Percentiles rank a stretch among this genome's conserved stretches.
Conservation (phyloP, 2,113 vertebrate species). For the Ailuropoda melanoleuca region DNA sequence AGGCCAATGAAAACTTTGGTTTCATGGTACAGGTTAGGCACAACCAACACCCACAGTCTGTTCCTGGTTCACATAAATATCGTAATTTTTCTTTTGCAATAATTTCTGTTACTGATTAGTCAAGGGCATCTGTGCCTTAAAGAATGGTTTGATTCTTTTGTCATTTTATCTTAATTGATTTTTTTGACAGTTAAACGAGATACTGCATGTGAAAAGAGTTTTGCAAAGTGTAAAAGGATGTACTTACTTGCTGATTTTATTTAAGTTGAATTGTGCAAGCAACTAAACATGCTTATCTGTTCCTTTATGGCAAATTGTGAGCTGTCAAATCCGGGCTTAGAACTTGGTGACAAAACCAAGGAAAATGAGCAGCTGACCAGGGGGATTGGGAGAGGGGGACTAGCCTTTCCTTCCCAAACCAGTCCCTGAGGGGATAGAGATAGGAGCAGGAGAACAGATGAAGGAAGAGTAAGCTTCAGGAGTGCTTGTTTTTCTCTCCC, state of each 20-base stretch:
- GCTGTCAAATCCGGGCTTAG: conserved; percentile 12
- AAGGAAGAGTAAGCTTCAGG: not conserved
- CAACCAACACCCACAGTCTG: conserved; percentile 19
- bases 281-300: conserved; percentile 48
- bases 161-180: conserved; percentile 51
- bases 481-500: not conserved
- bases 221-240: conserved; percentile 3
- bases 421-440: not conserved
- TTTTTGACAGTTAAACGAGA: conserved; percentile 49
- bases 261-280: conserved; percentile 34
- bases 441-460: not conserved
- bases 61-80: not conserved
- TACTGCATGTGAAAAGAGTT: not conserved
- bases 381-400: not conserved
- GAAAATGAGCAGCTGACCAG: conserved; percentile 9
- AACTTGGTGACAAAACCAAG: conserved; percentile 42
- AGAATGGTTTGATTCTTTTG: not conserved
- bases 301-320: conserved; percentile 32
- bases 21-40: not conserved
- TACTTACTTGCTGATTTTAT: conserved; percentile 28
- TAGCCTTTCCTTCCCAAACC: not conserved
- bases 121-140: conserved; percentile 38
- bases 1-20: not conserved
- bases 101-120: conserved; percentile 37
- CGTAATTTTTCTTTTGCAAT: conserved; percentile 50